Evolutionary conservation across 2,797 vertebrate genomes (phyloP).

Genomic region (Taeniopygia guttata): DNA sequence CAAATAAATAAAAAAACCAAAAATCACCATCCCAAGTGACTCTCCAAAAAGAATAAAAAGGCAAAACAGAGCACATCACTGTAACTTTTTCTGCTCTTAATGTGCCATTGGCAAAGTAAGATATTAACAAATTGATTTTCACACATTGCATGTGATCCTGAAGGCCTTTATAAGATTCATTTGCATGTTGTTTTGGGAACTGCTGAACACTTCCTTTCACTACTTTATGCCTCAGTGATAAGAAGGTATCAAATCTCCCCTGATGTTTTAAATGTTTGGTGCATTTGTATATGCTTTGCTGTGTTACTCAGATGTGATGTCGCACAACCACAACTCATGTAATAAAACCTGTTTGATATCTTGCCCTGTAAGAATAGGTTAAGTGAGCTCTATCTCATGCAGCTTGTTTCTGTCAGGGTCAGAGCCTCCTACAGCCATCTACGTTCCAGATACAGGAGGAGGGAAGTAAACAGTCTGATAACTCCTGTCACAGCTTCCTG

Average conservation of each 20-base stretch:
- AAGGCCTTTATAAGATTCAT: neutral
- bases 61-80: neutral
- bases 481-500: neutral
- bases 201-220: neutral
- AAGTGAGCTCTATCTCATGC: neutral
- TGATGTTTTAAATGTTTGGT: neutral
- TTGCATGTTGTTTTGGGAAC: neutral
- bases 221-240: neutral
- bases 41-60: neutral
- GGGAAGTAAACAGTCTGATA: slow-evolving; percentile 52
- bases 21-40: too few species aligned
- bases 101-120: neutral
- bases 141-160: neutral
- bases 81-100: neutral
- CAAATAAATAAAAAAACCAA: neutral
- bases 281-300: neutral
- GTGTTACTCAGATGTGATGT: neutral
- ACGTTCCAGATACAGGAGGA: neutral
- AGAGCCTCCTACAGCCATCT: neutral
- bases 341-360: neutral
- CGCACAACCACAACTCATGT: neutral
- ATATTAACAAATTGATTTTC: neutral
- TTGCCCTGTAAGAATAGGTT: neutral
- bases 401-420: neutral
- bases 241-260: neutral